Percentiles rank a stretch among this genome's conserved stretches.
phyloP scores from a whole-genome alignment of 2,888 invertebrate species.

The Apamea sordens region DNA sequence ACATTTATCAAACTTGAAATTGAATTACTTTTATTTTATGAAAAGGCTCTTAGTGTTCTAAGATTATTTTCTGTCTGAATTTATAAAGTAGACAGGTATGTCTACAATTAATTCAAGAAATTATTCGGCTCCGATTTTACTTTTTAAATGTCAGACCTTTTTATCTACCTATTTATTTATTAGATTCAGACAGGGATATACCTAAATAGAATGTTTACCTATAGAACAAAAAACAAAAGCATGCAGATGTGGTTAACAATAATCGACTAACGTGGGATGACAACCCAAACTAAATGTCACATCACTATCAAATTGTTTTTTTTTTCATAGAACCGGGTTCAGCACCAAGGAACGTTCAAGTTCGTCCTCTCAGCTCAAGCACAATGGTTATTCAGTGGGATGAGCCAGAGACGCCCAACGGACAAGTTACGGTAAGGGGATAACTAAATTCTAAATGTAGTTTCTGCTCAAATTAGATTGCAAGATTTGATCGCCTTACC shows the following conservation, averaged over 20 bases:
- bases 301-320: slow-evolving; percentile 22
- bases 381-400: slow-evolving; percentile 99
- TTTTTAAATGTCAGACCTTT: slow-evolving; percentile 1
- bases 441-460: slow-evolving; percentile 53
- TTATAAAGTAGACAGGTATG: slow-evolving; percentile 25
- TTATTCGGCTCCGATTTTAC: not conserved
- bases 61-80: slow-evolving; percentile 18
- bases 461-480: slow-evolving; percentile 61
- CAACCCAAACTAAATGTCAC: slow-evolving; percentile 5
- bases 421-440: slow-evolving; percentile 96
- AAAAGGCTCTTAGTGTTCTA: slow-evolving; percentile 29
- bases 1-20: slow-evolving; percentile 25
- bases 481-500: slow-evolving; percentile 62
- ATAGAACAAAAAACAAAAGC: slow-evolving; percentile 18
- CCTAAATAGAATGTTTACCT: not conserved
- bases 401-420: slow-evolving; percentile 99
- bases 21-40: slow-evolving; percentile 37
- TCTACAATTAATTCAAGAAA: slow-evolving; percentile 20
- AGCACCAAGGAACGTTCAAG: slow-evolving; percentile 98
- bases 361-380: slow-evolving; percentile 97
- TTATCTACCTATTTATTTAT: not conserved
- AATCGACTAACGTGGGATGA: slow-evolving; percentile 46
- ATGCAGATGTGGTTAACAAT: slow-evolving; percentile 55
- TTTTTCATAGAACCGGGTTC: slow-evolving; percentile 96
- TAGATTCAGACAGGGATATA: slow-evolving; percentile 18